These are phyloP conservation scores for Pachypanchax playfairii DNA, from an alignment of 2,113 vertebrate species.

Conservation along the genomic window DNA sequence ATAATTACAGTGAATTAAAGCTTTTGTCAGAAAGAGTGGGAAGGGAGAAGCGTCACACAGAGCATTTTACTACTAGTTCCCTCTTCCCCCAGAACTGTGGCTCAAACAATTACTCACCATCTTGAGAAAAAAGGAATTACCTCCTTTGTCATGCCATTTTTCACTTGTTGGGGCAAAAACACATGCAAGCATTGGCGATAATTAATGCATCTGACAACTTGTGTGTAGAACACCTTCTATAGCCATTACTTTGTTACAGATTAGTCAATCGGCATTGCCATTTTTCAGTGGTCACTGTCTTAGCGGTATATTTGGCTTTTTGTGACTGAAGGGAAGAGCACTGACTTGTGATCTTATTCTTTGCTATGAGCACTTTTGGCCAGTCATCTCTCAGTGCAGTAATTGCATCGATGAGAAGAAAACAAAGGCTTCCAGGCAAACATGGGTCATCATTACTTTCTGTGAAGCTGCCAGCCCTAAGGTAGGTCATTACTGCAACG, in stretches of 20 bases:
- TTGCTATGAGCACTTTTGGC: constrained; percentile 17
- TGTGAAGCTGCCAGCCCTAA: constrained; percentile 55
- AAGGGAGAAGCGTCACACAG: constrained; percentile 33
- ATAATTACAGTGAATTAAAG: constrained; percentile 74
- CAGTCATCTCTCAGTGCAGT: constrained; percentile 50
- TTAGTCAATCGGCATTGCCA: constrained; percentile 31
- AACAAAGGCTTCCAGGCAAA: constrained; percentile 50
- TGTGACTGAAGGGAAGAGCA: constrained; percentile 12
- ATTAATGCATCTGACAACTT: constrained; percentile 54
- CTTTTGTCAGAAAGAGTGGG: constrained; percentile 61
- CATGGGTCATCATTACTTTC: constrained; percentile 69
- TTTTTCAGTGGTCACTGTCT: constrained; percentile 1
- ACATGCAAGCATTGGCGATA: constrained; percentile 52
- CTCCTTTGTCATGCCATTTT: constrained; percentile 74
- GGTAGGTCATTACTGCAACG: constrained; percentile 62
- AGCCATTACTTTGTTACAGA: constrained; percentile 44
- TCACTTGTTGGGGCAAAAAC: constrained; percentile 54
- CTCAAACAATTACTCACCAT: constrained; percentile 68
- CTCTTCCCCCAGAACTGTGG: constrained; percentile 18
- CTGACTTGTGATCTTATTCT: constrained; percentile 20
- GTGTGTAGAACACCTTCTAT: constrained; percentile 14
- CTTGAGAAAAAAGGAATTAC: constrained; percentile 74
- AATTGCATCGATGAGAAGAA: constrained; percentile 68
- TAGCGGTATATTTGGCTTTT: constrained; percentile 24
- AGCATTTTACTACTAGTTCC: constrained; percentile 19